A percentile compares a stretch with the other conserved stretches of the same genome.
phyloP scores from a whole-genome alignment of 2,888 invertebrate genomes.

The Drosophila seclusa region DNA sequence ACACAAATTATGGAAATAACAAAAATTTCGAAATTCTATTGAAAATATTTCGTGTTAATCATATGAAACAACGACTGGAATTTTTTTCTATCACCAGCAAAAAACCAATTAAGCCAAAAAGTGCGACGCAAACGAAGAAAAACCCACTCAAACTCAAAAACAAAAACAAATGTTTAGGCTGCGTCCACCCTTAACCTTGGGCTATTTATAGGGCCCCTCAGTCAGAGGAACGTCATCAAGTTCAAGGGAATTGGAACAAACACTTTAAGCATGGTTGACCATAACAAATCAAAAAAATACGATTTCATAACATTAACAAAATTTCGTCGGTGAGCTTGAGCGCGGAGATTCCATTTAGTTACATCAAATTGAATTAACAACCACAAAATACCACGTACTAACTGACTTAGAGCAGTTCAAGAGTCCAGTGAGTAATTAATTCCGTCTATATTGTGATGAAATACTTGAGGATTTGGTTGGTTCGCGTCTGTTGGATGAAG shows the following conservation, averaged over 20 bases:
- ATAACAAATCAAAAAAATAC: conserved; percentile 40
- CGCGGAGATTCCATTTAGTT: conserved; percentile 25
- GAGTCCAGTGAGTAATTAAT: background rate
- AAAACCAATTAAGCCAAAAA: conserved; percentile 32
- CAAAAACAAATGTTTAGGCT: conserved; percentile 14
- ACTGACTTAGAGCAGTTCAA: background rate
- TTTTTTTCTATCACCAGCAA: background rate
- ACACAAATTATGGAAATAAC: conserved; percentile 17
- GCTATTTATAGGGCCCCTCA: conserved; percentile 47
- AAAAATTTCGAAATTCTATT: conserved; percentile 36
- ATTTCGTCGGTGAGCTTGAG: conserved; percentile 3
- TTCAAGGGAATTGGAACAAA: conserved; percentile 71
- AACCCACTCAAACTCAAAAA: conserved; percentile 10
- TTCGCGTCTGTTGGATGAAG: background rate
- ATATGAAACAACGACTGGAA: conserved; percentile 13
- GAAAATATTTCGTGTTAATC: conserved; percentile 47
- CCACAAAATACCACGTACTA: background rate
- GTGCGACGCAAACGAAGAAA: conserved; percentile 30
- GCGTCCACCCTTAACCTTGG: conserved; percentile 61
- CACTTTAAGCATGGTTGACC: conserved; percentile 45
- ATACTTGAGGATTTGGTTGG: background rate
- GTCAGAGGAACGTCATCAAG: conserved; percentile 60
- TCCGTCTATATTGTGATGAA: background rate
- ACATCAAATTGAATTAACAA: conserved; percentile 14
- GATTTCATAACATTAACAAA: conserved; percentile 32